Percentiles rank a stretch among this genome's conserved stretches.
Conservation (phyloP, 1,140 invertebrate genomes). For the Varroa destructor region DNA sequence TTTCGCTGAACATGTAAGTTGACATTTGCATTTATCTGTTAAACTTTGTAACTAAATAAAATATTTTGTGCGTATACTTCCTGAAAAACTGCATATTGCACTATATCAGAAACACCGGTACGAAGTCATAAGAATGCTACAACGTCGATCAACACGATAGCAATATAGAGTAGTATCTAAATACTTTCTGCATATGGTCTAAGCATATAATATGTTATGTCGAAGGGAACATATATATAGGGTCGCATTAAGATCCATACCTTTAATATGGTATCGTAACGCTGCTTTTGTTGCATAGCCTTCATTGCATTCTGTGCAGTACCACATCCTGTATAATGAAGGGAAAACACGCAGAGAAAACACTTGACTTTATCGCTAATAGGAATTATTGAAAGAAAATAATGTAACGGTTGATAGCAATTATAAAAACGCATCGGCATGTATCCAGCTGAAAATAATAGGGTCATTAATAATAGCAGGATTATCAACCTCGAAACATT, state of each 20-base stretch:
- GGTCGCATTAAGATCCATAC: background rate
- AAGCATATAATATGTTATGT: too few species aligned
- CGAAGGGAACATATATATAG: too few species aligned
- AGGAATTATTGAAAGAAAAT: background rate
- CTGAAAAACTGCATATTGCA: too few species aligned
- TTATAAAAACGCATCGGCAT: background rate
- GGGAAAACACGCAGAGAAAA: too few species aligned
- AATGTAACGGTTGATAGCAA: background rate
- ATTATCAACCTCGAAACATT: too few species aligned
- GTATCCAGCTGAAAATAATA: background rate
- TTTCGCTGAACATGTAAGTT: background rate
- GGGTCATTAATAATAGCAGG: background rate
- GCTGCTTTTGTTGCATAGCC: slow-evolving; percentile 25
- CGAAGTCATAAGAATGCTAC: background rate
- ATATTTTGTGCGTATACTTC: too few species aligned
- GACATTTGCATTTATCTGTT: too few species aligned
- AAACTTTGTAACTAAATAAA: too few species aligned
- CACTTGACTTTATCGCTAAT: background rate
- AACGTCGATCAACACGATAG: too few species aligned
- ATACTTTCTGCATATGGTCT: too few species aligned
- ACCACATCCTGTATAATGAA: background rate
- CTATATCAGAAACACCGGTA: background rate
- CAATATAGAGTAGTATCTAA: too few species aligned
- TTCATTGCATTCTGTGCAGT: slow-evolving; percentile 5
- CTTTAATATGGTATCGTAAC: slow-evolving; percentile 23